These are phyloP conservation scores for Parapsyche elsis DNA, from an alignment of 1,140 invertebrate species.

Conservation along the genomic window DNA sequence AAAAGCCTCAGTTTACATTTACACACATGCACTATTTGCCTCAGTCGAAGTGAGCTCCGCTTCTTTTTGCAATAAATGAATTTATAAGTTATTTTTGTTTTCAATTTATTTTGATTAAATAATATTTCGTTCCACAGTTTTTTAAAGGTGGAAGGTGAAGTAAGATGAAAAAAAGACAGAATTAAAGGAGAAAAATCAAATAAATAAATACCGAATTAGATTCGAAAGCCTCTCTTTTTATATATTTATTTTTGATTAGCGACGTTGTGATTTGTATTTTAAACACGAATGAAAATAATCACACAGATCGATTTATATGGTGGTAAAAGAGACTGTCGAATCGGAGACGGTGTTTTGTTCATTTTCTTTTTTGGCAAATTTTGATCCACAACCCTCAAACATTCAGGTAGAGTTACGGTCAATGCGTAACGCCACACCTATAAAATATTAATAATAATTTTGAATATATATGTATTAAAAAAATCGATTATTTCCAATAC, in stretches of 20 bases:
- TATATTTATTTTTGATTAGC: neutral
- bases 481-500: neutral
- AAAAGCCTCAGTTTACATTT: slow-evolving; percentile 39
- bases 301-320: neutral
- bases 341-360: neutral
- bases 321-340: neutral
- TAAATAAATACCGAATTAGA: neutral
- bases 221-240: slow-evolving; percentile 1
- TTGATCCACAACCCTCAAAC: neutral
- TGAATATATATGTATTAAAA: slow-evolving; percentile 11
- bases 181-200: neutral
- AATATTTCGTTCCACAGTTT: slow-evolving; percentile 26
- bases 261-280: neutral
- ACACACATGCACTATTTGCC: slow-evolving; percentile 54
- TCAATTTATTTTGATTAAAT: neutral
- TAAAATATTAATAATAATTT: neutral
- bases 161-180: slow-evolving; percentile 11
- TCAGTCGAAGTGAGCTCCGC: slow-evolving; percentile 48
- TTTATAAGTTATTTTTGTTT: neutral
- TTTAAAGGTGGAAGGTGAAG: slow-evolving; percentile 25
- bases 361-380: neutral
- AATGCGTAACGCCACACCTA: neutral
- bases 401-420: slow-evolving; percentile 4
- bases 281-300: neutral
- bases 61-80: neutral